Evolutionary conservation across 2,888 invertebrate genomes (phyloP).

Genomic region (Xestia c-nigrum): DNA sequence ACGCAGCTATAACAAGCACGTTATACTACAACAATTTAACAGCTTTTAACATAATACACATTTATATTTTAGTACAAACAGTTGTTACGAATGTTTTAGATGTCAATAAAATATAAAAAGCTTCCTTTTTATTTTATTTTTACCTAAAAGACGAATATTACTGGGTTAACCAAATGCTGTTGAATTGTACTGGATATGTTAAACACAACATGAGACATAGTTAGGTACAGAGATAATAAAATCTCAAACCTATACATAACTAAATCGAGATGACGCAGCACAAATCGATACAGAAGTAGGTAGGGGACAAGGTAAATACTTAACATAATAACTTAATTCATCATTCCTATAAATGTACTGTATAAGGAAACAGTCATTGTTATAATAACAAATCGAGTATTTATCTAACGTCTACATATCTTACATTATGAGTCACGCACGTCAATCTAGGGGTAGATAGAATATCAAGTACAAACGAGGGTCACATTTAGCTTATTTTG

Average conservation of each 20-base stretch:
- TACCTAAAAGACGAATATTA: constrained; percentile 20
- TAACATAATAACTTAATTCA: constrained; percentile 17
- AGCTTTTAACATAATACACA: constrained; percentile 87
- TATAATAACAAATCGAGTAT: constrained; percentile 32
- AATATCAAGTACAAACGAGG: constrained; percentile 1
- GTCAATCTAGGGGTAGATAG: not conserved
- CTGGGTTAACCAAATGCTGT: not conserved
- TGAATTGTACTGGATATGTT: not conserved
- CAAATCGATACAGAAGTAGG: constrained; percentile 10
- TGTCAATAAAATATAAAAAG: constrained; percentile 88
- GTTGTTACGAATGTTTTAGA: constrained; percentile 89
- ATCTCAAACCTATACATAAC: not conserved
- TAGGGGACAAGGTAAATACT: constrained; percentile 15
- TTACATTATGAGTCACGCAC: constrained; percentile 24
- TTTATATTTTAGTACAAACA: constrained; percentile 90
- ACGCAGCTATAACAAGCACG: constrained; percentile 84
- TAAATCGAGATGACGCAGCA: constrained; percentile 2
- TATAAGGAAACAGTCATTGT: constrained; percentile 33
- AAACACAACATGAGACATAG: not conserved
- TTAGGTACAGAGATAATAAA: not conserved
- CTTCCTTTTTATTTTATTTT: constrained; percentile 71
- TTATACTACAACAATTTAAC: constrained; percentile 83
- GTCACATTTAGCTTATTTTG: not conserved
- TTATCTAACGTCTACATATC: constrained; percentile 18
- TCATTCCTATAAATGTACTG: constrained; percentile 16